A percentile compares a stretch with the other conserved stretches of the same genome.
phyloP scores from a whole-genome alignment of 2,888 invertebrate genomes.

The Acholoe squamosa region DNA sequence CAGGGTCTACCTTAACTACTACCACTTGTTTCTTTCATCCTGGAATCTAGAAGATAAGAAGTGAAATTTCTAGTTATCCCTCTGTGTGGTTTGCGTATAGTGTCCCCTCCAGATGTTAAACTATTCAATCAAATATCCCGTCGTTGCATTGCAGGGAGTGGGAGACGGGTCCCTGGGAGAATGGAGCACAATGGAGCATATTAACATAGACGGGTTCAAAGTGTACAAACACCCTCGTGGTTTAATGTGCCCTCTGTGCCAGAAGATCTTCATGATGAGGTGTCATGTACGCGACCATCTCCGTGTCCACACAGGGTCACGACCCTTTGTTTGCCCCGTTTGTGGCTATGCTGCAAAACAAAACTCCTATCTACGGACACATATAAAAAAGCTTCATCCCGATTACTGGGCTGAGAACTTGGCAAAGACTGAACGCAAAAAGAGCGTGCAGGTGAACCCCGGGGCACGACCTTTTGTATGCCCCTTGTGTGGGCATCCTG shows the following conservation, averaged over 20 bases:
- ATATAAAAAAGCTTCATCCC: neutral
- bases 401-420: neutral
- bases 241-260: constrained; percentile 1
- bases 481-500: too few species aligned
- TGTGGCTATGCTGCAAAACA: neutral
- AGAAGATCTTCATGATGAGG: neutral
- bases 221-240: neutral
- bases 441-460: too few species aligned
- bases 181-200: too few species aligned
- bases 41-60: too few species aligned
- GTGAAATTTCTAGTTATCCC: too few species aligned
- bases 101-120: too few species aligned
- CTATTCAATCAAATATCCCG: neutral
- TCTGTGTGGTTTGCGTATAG: too few species aligned
- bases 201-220: neutral
- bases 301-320: too few species aligned
- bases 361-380: neutral
- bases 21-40: too few species aligned
- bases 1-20: too few species aligned
- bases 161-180: neutral
- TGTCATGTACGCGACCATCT: neutral
- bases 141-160: neutral
- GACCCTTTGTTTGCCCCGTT: neutral
- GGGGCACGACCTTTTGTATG: too few species aligned
- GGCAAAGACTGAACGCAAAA: neutral